Evolutionary conservation across 2,113 vertebrate species (phyloP), one percentile per base, ranked within the genome.

Genomic region (Bos javanicus): DNA sequence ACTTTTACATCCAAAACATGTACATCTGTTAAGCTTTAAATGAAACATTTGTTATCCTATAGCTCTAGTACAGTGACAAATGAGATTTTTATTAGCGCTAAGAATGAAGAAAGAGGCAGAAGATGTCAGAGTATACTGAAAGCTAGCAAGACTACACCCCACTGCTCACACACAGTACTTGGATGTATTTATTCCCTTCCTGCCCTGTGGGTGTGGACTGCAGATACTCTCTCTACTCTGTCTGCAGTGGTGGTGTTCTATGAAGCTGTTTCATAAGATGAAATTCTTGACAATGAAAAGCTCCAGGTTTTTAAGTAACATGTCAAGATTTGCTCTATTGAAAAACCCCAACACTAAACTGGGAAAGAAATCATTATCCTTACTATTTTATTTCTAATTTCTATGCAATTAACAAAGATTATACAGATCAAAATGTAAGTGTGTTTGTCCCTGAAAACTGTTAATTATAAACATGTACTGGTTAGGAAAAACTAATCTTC

Each of bases 401-500:
- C 48, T 83, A 86, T 7, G 92, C 62, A 97, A 98, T 89, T 83
- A 98, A 96, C 64, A 82, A 97, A 94, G 54, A 67, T 85, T 88
- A 12, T 2, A 14, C 0, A 3, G 81, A 92, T 92, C 36, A 93
- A 87, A 97, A 74, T 30, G 30, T 54, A 91, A 97, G 62, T 19
- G 14, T 43, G 33, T 93, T 57, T 94, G 56, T 92, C 39, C 71
- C 76, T 33, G 48, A 97, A 94, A 74, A 97, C 43, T 95, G n/a
- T 48, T 96, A 67, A 39, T 81, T 95, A 98, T 96, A 94, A 96
- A 90, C 54, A 28, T 5, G 91, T 74, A 93, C 26, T 46, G 80
- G 92, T 48, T 46, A 84, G 67, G 60, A 98, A 98, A 98, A 92
- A 48, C 43, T 82, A 80, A 78, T 28, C n/a, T 97, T 89, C 95